Evolutionary conservation across 1,140 invertebrate species (phyloP).

Genomic region (Neocloeon triangulifer): DNA sequence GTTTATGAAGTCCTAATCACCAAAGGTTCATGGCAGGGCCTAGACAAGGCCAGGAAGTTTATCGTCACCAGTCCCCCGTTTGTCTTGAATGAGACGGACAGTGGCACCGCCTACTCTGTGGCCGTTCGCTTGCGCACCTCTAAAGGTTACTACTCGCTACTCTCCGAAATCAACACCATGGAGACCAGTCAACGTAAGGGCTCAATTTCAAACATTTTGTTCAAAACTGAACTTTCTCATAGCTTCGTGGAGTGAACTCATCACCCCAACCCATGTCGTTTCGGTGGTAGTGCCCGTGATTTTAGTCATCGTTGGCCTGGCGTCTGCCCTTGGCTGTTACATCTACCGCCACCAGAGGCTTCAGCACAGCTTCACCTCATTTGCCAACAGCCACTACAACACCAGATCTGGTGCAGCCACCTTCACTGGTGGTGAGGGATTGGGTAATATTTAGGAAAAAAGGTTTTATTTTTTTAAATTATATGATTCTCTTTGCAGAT

Average conservation of each 20-base stretch:
- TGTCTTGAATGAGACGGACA: constrained; percentile 24
- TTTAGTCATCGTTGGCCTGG: constrained; percentile 30
- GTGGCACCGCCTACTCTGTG: constrained; percentile 30
- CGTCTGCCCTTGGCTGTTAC: constrained; percentile 35
- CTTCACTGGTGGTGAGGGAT: constrained; percentile 42
- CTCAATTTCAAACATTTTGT: background rate
- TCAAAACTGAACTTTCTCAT: too few species aligned
- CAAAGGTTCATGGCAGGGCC: constrained; percentile 25
- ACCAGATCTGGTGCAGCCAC: constrained; percentile 63
- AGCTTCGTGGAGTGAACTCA: constrained; percentile 4
- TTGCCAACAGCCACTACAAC: constrained; percentile 70
- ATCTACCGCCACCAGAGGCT: constrained; percentile 46
- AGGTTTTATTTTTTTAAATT: constrained; percentile 2
- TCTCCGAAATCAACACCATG: constrained; percentile 31
- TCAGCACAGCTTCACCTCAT: constrained; percentile 52
- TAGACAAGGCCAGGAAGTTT: constrained; percentile 21
- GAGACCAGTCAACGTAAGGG: constrained; percentile 19
- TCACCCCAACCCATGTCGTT: constrained; percentile 14
- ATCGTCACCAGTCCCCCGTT: constrained; percentile 26
- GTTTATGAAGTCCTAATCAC: constrained; percentile 39
- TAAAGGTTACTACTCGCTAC: constrained; percentile 34
- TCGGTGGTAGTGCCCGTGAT: constrained; percentile 19
- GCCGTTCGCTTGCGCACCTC: constrained; percentile 33
- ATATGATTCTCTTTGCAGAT: constrained; percentile 24
- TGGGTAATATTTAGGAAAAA: constrained; percentile 22